A percentile compares a stretch with the other conserved stretches of the same genome.
Evolutionary conservation across 2,888 invertebrate genomes (phyloP).

Genomic region (Luperina nickerlii): DNA sequence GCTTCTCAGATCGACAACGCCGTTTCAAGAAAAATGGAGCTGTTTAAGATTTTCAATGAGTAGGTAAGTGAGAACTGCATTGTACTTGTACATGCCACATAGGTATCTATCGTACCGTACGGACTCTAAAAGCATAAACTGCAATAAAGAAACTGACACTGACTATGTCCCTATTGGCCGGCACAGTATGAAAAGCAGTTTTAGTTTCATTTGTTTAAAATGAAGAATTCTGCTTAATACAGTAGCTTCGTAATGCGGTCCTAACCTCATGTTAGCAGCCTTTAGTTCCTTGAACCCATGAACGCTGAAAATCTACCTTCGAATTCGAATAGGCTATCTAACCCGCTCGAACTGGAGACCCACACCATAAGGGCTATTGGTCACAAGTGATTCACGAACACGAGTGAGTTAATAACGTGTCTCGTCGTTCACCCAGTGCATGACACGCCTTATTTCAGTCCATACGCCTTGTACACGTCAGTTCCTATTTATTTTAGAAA

Average conservation of each 20-base stretch:
- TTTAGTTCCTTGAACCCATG: not conserved
- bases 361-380: slow-evolving; percentile 33
- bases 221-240: too few species aligned
- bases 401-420: slow-evolving; percentile 41
- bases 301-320: not conserved
- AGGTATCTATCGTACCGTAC: too few species aligned
- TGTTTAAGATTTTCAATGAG: too few species aligned
- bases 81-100: too few species aligned
- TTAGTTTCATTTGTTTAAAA: too few species aligned
- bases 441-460: slow-evolving; percentile 59
- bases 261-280: not conserved
- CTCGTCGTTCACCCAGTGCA: slow-evolving; percentile 32
- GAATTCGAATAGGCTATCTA: not conserved
- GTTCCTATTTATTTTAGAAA: slow-evolving; percentile 58
- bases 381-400: slow-evolving; percentile 51
- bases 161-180: too few species aligned
- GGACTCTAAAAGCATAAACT: too few species aligned
- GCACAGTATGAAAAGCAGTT: too few species aligned
- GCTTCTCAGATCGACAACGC: too few species aligned
- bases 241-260: not conserved
- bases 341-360: not conserved
- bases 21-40: too few species aligned
- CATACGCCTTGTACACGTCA: slow-evolving; percentile 29
- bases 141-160: too few species aligned
- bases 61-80: too few species aligned